A percentile compares a stretch with the other conserved stretches of the same genome.
Conservation (phyloP, 2,113 vertebrate genomes). For the Catharus fuscescens region DNA sequence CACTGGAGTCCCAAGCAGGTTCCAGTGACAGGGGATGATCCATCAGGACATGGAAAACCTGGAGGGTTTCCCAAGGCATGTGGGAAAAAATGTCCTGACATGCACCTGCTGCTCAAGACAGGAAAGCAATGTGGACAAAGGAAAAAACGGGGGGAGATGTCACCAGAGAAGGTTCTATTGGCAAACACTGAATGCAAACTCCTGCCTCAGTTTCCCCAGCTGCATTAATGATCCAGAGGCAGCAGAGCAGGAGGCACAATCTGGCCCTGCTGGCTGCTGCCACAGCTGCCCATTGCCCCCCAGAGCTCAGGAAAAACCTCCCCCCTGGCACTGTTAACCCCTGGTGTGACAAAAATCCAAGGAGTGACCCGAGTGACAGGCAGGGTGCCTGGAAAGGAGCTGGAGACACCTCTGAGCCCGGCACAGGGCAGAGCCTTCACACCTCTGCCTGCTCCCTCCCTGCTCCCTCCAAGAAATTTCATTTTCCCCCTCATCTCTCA, state of each 20-base stretch:
- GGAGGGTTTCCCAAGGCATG: background rate
- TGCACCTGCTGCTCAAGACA: background rate
- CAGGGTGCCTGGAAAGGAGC: too few relatives aligned
- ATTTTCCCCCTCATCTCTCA: accelerated
- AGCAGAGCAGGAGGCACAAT: background rate
- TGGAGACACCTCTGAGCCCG: too few relatives aligned
- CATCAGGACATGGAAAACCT: accelerated
- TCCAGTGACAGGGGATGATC: background rate
- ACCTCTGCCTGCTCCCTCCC: too few relatives aligned
- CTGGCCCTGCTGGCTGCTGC: background rate
- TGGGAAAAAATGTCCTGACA: too few relatives aligned
- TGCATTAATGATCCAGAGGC: background rate
- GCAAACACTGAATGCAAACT: background rate
- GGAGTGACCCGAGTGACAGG: background rate
- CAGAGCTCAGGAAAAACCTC: background rate
- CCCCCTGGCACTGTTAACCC: background rate
- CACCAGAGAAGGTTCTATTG: background rate
- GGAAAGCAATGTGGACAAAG: background rate
- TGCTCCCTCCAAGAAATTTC: background rate
- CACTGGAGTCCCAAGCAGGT: accelerated
- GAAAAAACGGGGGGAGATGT: background rate
- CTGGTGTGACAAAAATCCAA: background rate
- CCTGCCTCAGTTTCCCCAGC: background rate
- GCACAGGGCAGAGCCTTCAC: too few relatives aligned
- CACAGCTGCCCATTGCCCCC: background rate